Conservation (phyloP, 2,113 vertebrate genomes). For the Psephotus haematonotus region DNA sequence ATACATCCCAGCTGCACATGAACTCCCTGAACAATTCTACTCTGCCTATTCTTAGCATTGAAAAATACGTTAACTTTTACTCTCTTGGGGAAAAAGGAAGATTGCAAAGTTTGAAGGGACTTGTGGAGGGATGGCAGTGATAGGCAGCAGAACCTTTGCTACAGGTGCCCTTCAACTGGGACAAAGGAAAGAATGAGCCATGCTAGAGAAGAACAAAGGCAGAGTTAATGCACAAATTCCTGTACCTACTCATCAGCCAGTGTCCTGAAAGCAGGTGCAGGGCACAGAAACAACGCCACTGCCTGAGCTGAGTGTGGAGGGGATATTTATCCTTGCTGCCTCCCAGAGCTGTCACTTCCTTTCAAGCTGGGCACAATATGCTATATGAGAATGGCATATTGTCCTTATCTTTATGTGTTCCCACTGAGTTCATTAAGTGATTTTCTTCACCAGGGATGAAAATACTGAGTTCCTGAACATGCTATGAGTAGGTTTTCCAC, state of each 20-base stretch:
- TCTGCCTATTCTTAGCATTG: not conserved
- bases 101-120: not conserved
- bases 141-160: not conserved
- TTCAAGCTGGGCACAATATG: not conserved
- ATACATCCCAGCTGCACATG: not conserved
- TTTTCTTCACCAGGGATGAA: not conserved
- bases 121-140: rapidly evolving
- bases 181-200: not conserved
- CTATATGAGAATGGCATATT: not conserved
- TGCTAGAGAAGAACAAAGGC: not conserved
- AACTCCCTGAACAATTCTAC: not conserved
- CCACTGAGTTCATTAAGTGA: not conserved
- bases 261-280: not conserved
- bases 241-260: not conserved
- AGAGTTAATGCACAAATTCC: not conserved
- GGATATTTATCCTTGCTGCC: not conserved
- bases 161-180: not conserved
- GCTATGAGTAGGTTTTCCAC: not conserved
- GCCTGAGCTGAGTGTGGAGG: not conserved
- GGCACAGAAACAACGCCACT: not conserved
- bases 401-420: not conserved
- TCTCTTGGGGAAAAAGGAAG: not conserved
- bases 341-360: not conserved
- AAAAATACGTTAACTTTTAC: not conserved
- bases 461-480: not conserved